Evolutionary conservation across 2,113 vertebrate genomes (phyloP), one percentile per base, ranked within the genome.

Genomic region (Oncorhynchus clarkii): DNA sequence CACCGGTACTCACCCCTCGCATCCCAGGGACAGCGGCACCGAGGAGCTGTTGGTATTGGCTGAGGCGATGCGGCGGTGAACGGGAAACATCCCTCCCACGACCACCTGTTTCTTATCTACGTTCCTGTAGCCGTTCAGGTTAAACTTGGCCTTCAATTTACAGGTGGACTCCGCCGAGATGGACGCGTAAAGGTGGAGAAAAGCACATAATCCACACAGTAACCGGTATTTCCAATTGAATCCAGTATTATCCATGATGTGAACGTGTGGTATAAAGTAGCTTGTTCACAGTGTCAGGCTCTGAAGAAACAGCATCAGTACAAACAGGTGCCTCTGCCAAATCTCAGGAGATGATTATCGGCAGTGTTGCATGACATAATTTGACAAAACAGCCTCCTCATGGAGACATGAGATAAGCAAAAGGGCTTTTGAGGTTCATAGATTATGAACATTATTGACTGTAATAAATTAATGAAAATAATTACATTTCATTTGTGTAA

Each of bases 81-180:
- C 89, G 0, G 94, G 92, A 81, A 96, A 96, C 93, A 95, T 93
- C 9, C 95, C 95, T 49, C 94, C 93, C 1, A 96, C 73, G 0
- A 95, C 89, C 0, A 95, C 89, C 51, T 87, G 90, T 70, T 93
- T 94, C 78, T 95, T 94, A 51, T 89, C 87, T 12, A 93, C 88
- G 11, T 94, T 77, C 77, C 94, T 93, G 80, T 94, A 95, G 16
- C 94, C 93, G 13, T 72, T 91, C 82, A 96, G 87, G 80, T 94
- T 87, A 83, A 93, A 89, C 77, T 94, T 91, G 70, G 87, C 91
- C 67, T 94, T 93, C 54, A 93, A 78, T 69, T 93, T 90, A 78
- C 93, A 94, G 0, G 73, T 85, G 16, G 86, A 70, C 64, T 88
- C 77, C 1, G 83, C 79, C 2, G 74, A 78, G 18, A 82, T 51